These are phyloP conservation scores for Asarcornis scutulata DNA, from an alignment of 2,113 vertebrate genomes.

Conservation along the genomic window DNA sequence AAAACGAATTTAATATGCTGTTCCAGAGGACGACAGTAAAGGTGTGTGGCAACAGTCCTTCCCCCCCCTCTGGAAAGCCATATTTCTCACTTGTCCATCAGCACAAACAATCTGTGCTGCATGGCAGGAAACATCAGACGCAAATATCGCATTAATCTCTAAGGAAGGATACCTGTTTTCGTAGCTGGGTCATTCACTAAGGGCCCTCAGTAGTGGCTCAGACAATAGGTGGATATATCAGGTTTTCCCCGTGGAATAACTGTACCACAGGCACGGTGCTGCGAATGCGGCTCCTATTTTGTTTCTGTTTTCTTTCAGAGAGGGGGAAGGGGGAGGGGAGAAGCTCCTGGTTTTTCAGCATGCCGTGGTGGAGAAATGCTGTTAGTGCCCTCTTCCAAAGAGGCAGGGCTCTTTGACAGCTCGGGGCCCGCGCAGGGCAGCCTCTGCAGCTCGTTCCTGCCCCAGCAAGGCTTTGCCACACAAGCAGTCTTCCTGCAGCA, in stretches of 20 bases:
- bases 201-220: slow-evolving; percentile 25
- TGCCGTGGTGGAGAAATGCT: not conserved
- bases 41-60: slow-evolving; percentile 41
- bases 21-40: slow-evolving; percentile 56
- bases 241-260: slow-evolving; percentile 54
- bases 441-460: not conserved
- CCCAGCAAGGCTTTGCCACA: not conserved
- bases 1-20: slow-evolving; percentile 10
- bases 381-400: not conserved
- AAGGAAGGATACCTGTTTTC: slow-evolving; percentile 67
- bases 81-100: not conserved
- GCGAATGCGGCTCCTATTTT: slow-evolving; percentile 28
- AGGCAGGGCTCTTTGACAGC: not conserved
- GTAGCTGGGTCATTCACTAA: slow-evolving; percentile 38
- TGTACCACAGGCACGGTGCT: not conserved
- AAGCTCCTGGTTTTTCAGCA: not conserved
- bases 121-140: slow-evolving; percentile 44
- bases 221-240: slow-evolving; percentile 68
- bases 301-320: slow-evolving; percentile 43
- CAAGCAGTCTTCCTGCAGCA: not conserved
- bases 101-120: slow-evolving; percentile 50
- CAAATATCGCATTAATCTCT: slow-evolving; percentile 38
- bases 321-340: not conserved
- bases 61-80: not conserved
- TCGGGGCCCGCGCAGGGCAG: not conserved